These are phyloP conservation scores for Botia kubotai DNA, from an alignment of 2,797 vertebrate genomes.

Conservation along the genomic window DNA sequence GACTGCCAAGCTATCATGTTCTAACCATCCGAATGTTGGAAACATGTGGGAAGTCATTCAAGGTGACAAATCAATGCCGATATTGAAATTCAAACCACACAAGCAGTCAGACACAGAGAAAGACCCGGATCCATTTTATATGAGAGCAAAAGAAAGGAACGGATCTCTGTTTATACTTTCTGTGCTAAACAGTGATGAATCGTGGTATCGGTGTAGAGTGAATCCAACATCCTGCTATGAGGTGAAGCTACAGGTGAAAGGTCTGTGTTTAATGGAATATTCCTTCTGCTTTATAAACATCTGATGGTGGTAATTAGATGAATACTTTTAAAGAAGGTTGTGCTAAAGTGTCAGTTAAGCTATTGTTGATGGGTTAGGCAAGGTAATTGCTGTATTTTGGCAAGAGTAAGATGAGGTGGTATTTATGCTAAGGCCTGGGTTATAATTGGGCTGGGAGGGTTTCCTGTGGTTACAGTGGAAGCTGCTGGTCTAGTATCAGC, in stretches of 20 bases:
- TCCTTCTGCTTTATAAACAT: neutral
- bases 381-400: neutral
- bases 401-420: neutral
- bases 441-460: neutral
- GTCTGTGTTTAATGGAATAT: constrained; percentile 22
- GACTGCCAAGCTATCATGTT: constrained; percentile 27
- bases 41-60: constrained; percentile 35
- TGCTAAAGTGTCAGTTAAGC: neutral
- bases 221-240: constrained; percentile 29
- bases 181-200: constrained; percentile 15
- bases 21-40: neutral
- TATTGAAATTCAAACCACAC: neutral
- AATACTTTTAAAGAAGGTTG: neutral
- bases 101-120: neutral
- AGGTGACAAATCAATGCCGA: neutral
- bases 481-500: neutral
- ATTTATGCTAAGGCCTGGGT: neutral
- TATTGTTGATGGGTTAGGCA: neutral
- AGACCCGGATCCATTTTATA: neutral
- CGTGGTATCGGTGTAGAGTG: constrained; percentile 47
- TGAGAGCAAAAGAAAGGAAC: neutral
- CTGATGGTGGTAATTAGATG: neutral
- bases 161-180: constrained; percentile 45
- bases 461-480: neutral
- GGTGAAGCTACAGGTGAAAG: constrained; percentile 30